Percentiles rank a stretch among this genome's conserved stretches.
phyloP scores from a whole-genome alignment of 2,797 vertebrate genomes.

The Rhabdomys pumilio region DNA sequence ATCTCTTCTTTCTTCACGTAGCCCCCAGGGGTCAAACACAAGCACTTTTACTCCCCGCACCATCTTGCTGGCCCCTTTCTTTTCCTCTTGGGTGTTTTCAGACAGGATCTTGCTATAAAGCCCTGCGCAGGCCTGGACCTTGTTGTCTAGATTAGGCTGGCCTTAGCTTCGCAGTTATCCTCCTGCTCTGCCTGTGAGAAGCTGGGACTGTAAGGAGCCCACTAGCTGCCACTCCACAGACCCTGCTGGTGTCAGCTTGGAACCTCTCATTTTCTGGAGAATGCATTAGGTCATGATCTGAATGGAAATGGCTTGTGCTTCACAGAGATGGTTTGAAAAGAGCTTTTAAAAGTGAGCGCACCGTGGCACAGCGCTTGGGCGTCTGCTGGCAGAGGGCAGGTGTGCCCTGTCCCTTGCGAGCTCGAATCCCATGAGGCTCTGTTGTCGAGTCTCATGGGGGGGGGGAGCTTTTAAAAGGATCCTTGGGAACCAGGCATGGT shows the following conservation, averaged over 20 bases:
- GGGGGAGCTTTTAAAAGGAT: neutral
- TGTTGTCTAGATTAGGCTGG: neutral
- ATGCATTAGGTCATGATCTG: fast-evolving
- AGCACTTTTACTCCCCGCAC: neutral
- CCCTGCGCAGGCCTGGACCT: neutral
- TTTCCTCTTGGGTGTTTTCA: neutral
- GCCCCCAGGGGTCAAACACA: neutral
- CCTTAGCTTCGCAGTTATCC: neutral
- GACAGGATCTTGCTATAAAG: neutral
- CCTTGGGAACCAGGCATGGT: too few relatives aligned
- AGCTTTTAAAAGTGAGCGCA: neutral
- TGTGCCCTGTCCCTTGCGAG: too few relatives aligned
- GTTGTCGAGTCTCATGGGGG: too few relatives aligned
- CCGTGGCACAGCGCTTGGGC: too few relatives aligned
- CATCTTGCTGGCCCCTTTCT: neutral
- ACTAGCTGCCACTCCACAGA: neutral
- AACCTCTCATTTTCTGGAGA: slow-evolving; percentile 10
- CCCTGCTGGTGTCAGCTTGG: neutral
- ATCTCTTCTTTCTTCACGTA: neutral
- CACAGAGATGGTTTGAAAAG: neutral
- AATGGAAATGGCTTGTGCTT: neutral
- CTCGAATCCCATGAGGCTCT: too few relatives aligned
- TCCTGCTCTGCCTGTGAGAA: neutral
- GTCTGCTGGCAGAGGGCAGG: too few relatives aligned
- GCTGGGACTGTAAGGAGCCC: neutral